phyloP scores from a whole-genome alignment of 2,113 vertebrate genomes.

The Odobenus rosmarus region DNA sequence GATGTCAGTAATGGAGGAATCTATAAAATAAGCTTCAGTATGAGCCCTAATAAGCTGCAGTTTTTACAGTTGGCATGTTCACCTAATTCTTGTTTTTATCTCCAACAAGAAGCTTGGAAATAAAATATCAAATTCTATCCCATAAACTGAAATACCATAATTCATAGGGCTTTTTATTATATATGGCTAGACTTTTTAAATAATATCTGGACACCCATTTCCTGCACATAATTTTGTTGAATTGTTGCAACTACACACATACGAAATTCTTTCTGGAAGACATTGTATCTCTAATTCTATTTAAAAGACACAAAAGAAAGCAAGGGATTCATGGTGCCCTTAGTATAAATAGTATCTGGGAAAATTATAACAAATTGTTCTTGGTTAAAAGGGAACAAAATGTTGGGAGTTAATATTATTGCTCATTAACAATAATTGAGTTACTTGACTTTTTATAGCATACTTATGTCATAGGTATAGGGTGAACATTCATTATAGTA shows the following conservation, averaged over 20 bases:
- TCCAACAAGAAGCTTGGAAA: slow-evolving; percentile 44
- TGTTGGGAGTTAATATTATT: neutral
- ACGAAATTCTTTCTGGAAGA: slow-evolving; percentile 7
- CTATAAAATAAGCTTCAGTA: neutral
- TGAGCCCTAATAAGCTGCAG: slow-evolving; percentile 23
- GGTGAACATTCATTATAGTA: neutral
- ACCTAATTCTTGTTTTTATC: slow-evolving; percentile 56
- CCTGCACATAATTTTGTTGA: slow-evolving; percentile 47
- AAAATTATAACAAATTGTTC: slow-evolving; percentile 15
- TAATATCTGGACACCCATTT: slow-evolving; percentile 21
- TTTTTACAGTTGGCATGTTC: neutral
- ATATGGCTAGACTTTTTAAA: slow-evolving; percentile 30
- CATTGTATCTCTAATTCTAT: neutral
- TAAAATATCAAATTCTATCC: neutral
- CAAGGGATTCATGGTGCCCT: neutral
- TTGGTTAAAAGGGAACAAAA: neutral
- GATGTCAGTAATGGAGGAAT: neutral
- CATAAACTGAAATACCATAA: slow-evolving; percentile 47
- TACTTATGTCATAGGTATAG: neutral
- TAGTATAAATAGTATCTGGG: neutral
- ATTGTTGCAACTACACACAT: slow-evolving; percentile 30
- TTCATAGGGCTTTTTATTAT: slow-evolving; percentile 19
- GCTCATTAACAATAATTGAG: neutral
- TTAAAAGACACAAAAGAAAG: slow-evolving; percentile 43
- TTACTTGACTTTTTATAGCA: slow-evolving; percentile 21